These are phyloP conservation scores for Bos taurus DNA, from an alignment of 2,113 vertebrate genomes.

Conservation along the genomic window DNA sequence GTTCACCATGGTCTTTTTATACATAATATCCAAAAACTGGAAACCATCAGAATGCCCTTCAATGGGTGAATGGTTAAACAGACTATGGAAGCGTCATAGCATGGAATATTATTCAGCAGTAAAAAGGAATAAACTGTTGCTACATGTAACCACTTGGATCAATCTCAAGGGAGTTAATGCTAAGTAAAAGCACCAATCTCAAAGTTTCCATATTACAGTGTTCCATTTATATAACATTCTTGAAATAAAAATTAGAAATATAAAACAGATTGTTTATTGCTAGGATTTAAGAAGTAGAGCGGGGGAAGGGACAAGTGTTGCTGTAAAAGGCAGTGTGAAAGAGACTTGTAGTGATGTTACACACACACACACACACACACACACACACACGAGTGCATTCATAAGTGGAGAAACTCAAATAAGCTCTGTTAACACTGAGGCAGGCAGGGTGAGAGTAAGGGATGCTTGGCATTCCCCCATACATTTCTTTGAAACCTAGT, in stretches of 20 bases:
- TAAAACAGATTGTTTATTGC: background rate
- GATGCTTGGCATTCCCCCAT: background rate
- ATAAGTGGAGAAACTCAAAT: background rate
- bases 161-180: background rate
- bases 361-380: too few relatives aligned
- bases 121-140: background rate
- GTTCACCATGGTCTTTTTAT: background rate
- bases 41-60: background rate
- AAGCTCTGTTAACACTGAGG: background rate
- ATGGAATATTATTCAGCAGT: background rate
- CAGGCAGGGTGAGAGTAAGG: background rate
- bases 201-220: background rate
- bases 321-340: background rate
- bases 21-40: background rate
- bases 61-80: background rate
- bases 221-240: background rate
- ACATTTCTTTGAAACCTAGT: constrained; percentile 1
- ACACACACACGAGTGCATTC: fast-evolving
- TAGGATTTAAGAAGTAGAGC: background rate
- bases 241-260: background rate
- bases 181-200: background rate
- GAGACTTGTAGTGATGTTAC: background rate
- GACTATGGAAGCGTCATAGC: background rate
- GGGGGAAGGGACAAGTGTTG: background rate
- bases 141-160: background rate